Conservation (phyloP, 1,140 invertebrate genomes). For the Leptopilina boulardi region DNA sequence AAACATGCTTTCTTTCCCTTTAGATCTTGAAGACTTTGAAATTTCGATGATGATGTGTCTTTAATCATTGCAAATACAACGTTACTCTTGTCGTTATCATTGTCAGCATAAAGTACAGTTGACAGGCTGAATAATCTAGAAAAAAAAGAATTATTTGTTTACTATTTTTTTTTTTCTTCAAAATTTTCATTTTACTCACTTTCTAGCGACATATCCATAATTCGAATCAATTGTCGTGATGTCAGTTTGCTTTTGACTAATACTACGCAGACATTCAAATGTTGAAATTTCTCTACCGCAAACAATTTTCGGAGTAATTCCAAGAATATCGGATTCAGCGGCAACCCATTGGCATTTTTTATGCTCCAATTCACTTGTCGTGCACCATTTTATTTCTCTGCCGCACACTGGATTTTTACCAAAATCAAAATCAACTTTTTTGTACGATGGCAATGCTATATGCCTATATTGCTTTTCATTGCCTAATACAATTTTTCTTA, state of each 20-base stretch:
- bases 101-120: conserved; percentile 77
- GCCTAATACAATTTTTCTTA: conserved; percentile 74
- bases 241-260: conserved; percentile 80
- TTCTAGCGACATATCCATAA: conserved; percentile 83
- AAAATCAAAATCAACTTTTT: conserved; percentile 1
- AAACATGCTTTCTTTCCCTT: conserved; percentile 80
- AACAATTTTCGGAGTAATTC: conserved; percentile 78
- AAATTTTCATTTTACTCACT: conserved; percentile 72
- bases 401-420: conserved; percentile 66
- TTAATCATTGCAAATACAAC: conserved; percentile 79
- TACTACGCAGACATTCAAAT: conserved; percentile 80
- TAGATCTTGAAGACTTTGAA: conserved; percentile 78
- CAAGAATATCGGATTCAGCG: conserved; percentile 75
- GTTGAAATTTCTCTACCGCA: conserved; percentile 72
- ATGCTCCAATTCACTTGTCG: conserved; percentile 74
- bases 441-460: not conserved
- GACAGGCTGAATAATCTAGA: conserved; percentile 77
- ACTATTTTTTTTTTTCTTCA: not conserved
- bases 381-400: conserved; percentile 78
- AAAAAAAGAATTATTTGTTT: conserved; percentile 42
- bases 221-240: conserved; percentile 82
- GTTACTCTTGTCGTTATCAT: conserved; percentile 69
- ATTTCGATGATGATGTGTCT: conserved; percentile 52
- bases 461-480: conserved; percentile 63
- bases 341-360: conserved; percentile 80